phyloP scores from a whole-genome alignment of 2,888 invertebrate species.

The Rhagonycha lutea region DNA sequence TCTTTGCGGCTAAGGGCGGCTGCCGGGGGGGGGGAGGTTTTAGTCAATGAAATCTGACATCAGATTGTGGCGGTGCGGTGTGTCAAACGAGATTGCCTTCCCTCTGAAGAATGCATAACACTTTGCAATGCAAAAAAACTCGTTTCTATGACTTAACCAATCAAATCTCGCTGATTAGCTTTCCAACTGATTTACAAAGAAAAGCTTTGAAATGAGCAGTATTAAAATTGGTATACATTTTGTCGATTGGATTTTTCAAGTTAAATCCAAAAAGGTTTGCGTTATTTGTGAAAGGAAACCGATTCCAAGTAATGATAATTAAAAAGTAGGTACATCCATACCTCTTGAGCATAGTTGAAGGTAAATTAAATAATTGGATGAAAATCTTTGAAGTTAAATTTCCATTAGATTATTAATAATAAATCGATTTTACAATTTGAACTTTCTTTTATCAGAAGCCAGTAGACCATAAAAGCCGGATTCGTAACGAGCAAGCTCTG shows the following conservation, averaged over 20 bases:
- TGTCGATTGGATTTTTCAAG: background rate
- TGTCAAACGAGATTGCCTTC: no score
- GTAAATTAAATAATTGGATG: background rate
- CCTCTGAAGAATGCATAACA: no score
- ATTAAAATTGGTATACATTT: background rate
- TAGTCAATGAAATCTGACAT: no score
- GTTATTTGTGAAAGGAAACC: background rate
- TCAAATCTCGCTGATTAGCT: no score
- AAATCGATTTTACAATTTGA: background rate
- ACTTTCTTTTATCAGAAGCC: background rate
- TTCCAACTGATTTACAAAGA: background rate
- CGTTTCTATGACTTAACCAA: no score
- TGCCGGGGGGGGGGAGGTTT: no score
- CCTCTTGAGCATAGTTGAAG: background rate
- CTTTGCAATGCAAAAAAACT: no score
- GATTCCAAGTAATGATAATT: background rate
- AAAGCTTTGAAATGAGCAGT: background rate
- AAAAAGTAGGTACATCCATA: background rate
- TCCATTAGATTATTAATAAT: slow-evolving; percentile 1
- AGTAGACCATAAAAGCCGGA: background rate
- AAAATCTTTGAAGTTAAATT: background rate
- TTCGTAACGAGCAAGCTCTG: background rate
- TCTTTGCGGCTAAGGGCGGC: no score
- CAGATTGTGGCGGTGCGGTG: no score
- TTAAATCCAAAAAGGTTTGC: background rate